Evolutionary conservation across 2,888 invertebrate genomes (phyloP).

Genomic region (Aradus depressus): DNA sequence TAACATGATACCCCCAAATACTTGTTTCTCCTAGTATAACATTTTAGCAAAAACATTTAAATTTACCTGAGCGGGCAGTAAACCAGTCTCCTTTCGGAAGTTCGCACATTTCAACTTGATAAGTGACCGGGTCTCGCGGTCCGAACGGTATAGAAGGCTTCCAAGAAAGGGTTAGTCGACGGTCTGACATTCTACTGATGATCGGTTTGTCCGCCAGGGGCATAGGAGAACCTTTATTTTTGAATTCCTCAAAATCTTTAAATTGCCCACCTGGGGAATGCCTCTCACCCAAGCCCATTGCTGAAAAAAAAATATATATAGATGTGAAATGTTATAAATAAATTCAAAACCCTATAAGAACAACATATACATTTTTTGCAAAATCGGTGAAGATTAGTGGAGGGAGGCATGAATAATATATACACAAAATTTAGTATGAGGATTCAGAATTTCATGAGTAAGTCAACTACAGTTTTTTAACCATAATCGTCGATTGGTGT

Average conservation of each 20-base stretch:
- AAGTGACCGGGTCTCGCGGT: conserved; percentile 81
- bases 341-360: no score
- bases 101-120: conserved; percentile 87
- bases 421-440: no score
- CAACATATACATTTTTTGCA: no score
- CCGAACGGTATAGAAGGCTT: conserved; percentile 81
- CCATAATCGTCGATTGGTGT: no score
- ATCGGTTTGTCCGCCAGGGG: conserved; percentile 84
- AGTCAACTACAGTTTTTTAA: no score
- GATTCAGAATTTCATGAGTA: no score
- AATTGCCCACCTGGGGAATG: conserved; percentile 54
- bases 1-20: no score
- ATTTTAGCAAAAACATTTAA: neutral
- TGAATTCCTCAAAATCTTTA: conserved; percentile 70
- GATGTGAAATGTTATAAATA: no score
- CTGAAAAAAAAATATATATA: conserved; percentile 3
- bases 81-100: conserved; percentile 88
- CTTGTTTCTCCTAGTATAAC: neutral
- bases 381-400: no score
- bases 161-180: conserved; percentile 83
- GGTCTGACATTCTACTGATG: conserved; percentile 84
- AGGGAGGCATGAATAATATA: no score
- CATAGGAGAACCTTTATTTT: conserved; percentile 71
- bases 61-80: conserved; percentile 60
- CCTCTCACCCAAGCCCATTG: conserved; percentile 19